These are phyloP conservation scores for Polia nebulosa DNA, from an alignment of 2,888 invertebrate species.

Conservation along the genomic window DNA sequence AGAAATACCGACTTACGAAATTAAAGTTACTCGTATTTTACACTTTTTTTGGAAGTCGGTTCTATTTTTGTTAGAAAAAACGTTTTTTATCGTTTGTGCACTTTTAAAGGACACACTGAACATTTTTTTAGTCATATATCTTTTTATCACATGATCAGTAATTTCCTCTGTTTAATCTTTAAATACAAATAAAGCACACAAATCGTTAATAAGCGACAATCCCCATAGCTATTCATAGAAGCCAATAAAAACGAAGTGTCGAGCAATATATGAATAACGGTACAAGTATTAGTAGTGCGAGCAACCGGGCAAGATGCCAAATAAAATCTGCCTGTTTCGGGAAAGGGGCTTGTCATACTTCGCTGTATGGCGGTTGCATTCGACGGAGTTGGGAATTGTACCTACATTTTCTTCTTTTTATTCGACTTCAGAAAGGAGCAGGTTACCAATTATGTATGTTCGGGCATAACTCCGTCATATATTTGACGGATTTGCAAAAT, in stretches of 20 bases:
- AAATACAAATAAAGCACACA: slow-evolving; percentile 19
- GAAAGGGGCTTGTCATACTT: slow-evolving; percentile 18
- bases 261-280: slow-evolving; percentile 62
- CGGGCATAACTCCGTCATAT: no score
- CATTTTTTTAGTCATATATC: no score
- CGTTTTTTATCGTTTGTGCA: no score
- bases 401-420: no score
- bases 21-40: no score
- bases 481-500: no score
- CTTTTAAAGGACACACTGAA: no score
- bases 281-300: slow-evolving; percentile 57
- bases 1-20: no score
- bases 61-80: no score
- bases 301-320: slow-evolving; percentile 61
- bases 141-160: background rate
- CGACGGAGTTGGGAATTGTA: slow-evolving; percentile 1
- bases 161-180: background rate
- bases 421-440: no score
- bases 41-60: no score
- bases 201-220: slow-evolving; percentile 49
- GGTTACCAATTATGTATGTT: no score
- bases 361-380: slow-evolving; percentile 35
- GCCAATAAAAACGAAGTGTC: slow-evolving; percentile 65
- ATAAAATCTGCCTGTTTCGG: slow-evolving; percentile 56
- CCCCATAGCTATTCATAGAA: slow-evolving; percentile 57